Evolutionary conservation across 2,888 invertebrate genomes (phyloP), one percentile per base, ranked within the genome.

Genomic region (Andrena marginata): DNA sequence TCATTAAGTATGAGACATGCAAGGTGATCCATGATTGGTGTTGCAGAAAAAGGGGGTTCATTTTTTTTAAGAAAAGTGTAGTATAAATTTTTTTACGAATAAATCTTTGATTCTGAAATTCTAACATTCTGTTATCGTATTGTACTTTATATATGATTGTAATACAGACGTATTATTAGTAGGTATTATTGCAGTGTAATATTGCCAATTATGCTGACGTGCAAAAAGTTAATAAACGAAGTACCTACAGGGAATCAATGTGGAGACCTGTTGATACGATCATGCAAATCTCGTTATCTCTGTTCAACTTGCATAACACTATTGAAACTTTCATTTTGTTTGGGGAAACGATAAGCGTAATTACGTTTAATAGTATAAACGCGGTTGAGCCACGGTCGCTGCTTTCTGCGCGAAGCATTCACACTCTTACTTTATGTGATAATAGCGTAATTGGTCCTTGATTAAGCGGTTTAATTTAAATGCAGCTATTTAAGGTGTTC

Each of bases 231-330:
- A n/a, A 16, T 63, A 72, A 13, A 2, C n/a, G 10, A 29, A 42
- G 29, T 7, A 16, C 4, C 5, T 29, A 8, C 1, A 49, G 16
- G 59, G 33, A 59, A 51, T 48, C 72, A 77, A 33, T 63, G 64
- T 23, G 56, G 77, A 64, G 16, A 77, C 77, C 77, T 77, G 77
- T 72, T 77, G 77, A 77, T 72, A 59, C 65, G 20, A 51, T 49
- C 33, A 54, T 54, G 54, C 20, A 10, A 54, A 54, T 54, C 54
- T 54, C 54, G 16, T 35, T 64, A 56, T 56, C 64, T 48, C 35
- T 3, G 29, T 60, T 56, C 26, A 56, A 72, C 56, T 56, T 71
- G 54, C 48, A 56, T 33, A 63, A 49, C 6, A 29, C 42, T 42
- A 54, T 62, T 51, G 51, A 62, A 76, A 70, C 59, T 68, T 74